These are phyloP conservation scores for Geotria australis DNA, from an alignment of 2,797 vertebrate species.

Conservation along the genomic window DNA sequence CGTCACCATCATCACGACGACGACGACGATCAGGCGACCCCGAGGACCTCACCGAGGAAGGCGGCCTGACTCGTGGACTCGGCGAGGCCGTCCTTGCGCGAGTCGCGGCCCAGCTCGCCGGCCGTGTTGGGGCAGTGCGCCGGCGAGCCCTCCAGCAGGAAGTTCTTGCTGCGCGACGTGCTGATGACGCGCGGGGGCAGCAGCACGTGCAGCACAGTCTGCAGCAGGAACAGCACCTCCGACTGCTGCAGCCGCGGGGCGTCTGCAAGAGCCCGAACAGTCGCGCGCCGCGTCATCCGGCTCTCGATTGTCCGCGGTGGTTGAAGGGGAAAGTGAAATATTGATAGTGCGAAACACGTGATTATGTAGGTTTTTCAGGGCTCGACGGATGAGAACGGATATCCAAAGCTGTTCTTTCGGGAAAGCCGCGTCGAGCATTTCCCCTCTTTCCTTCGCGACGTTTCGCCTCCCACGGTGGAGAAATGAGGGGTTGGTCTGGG, in stretches of 20 bases:
- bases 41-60: conserved; percentile 40
- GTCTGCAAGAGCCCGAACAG: conserved; percentile 15
- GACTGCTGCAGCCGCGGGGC: conserved; percentile 81
- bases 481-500: too few relatives aligned
- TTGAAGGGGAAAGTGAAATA: too few relatives aligned
- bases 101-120: conserved; percentile 57
- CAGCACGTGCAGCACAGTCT: conserved; percentile 86
- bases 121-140: conserved; percentile 97
- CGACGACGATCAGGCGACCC: background rate
- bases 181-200: conserved; percentile 85
- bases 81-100: conserved; percentile 59
- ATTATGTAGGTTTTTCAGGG: too few relatives aligned
- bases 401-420: too few relatives aligned
- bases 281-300: too few relatives aligned
- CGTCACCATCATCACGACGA: too few relatives aligned
- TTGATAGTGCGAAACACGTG: too few relatives aligned
- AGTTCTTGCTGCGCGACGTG: conserved; percentile 92
- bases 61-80: conserved; percentile 95
- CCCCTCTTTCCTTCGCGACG: too few relatives aligned
- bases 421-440: too few relatives aligned
- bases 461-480: too few relatives aligned
- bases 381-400: too few relatives aligned
- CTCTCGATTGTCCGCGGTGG: too few relatives aligned
- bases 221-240: conserved; percentile 73
- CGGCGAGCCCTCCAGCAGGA: conserved; percentile 78